phyloP scores from a whole-genome alignment of 2,888 invertebrate species.

The Thelaira solivaga region DNA sequence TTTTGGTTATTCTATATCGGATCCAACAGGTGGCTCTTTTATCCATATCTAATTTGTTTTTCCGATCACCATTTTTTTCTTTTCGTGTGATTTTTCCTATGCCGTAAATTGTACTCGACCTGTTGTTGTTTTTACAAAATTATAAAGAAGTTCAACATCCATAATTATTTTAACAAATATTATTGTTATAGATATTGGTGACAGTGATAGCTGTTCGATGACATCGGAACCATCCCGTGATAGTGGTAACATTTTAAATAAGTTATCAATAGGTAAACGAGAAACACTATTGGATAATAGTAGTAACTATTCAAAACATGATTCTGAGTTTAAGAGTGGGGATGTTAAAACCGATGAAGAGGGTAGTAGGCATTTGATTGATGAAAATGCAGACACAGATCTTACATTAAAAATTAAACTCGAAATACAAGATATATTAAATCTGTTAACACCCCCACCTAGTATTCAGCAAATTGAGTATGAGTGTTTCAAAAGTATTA shows the following conservation, averaged over 20 bases:
- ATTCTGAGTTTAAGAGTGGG: conserved; percentile 27
- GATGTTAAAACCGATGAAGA: conserved; percentile 1
- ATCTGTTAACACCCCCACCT: conserved; percentile 48
- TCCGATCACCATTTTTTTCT: too few species aligned
- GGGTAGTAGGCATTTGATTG: not conserved
- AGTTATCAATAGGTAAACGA: conserved; percentile 42
- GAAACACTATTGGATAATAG: conserved; percentile 67
- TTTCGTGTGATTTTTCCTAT: too few species aligned
- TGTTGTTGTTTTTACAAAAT: too few species aligned
- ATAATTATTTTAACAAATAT: too few species aligned
- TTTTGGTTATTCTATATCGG: too few species aligned
- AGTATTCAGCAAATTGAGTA: conserved; percentile 35
- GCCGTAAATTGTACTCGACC: too few species aligned
- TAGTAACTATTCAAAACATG: conserved; percentile 62
- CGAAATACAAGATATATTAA: conserved; percentile 58
- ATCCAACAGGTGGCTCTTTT: too few species aligned
- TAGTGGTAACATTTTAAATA: conserved; percentile 63
- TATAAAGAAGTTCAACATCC: too few species aligned
- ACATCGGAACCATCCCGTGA: conserved; percentile 73
- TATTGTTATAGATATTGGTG: conserved; percentile 64
- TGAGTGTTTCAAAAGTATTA: conserved; percentile 44
- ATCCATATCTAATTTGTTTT: too few species aligned
- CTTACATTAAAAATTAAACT: conserved; percentile 55
- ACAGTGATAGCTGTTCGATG: conserved; percentile 70
- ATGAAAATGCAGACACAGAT: not conserved